Evolutionary conservation across 2,113 vertebrate species (phyloP).

Genomic region (Oncorhynchus gorbuscha): DNA sequence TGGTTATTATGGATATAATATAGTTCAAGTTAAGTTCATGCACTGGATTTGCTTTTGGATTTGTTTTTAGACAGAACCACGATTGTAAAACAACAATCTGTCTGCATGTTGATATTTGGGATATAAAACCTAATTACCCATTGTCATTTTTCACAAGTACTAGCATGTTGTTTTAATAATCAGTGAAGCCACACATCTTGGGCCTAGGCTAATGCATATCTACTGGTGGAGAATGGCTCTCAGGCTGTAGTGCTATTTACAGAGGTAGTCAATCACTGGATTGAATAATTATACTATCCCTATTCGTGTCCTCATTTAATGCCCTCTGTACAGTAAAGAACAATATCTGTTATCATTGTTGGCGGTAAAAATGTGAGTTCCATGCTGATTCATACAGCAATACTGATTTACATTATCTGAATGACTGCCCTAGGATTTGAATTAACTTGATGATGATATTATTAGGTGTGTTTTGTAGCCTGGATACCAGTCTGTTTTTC

Average conservation of each 20-base stretch:
- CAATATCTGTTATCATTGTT: too few relatives aligned
- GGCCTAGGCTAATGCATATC: neutral
- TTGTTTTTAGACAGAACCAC: neutral
- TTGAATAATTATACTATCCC: neutral
- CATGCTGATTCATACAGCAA: neutral
- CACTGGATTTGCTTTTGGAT: conserved; percentile 29
- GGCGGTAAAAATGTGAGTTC: neutral
- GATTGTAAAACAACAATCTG: neutral
- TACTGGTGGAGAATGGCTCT: neutral
- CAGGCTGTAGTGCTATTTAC: neutral
- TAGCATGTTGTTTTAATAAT: neutral
- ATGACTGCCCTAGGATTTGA: neutral
- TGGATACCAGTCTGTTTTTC: too few relatives aligned
- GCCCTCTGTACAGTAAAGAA: too few relatives aligned
- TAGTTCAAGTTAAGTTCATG: conserved; percentile 15
- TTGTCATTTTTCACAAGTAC: neutral
- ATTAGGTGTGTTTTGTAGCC: neutral
- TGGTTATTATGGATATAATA: neutral
- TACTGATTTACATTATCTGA: neutral
- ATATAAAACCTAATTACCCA: neutral
- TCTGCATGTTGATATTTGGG: neutral
- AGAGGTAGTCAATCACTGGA: neutral
- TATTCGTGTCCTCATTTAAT: neutral
- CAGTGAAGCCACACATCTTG: neutral
- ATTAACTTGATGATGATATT: neutral